Evolutionary conservation across 1,140 invertebrate species (phyloP), one percentile per base, ranked within the genome.

Genomic region (Ridgeia piscesae): DNA sequence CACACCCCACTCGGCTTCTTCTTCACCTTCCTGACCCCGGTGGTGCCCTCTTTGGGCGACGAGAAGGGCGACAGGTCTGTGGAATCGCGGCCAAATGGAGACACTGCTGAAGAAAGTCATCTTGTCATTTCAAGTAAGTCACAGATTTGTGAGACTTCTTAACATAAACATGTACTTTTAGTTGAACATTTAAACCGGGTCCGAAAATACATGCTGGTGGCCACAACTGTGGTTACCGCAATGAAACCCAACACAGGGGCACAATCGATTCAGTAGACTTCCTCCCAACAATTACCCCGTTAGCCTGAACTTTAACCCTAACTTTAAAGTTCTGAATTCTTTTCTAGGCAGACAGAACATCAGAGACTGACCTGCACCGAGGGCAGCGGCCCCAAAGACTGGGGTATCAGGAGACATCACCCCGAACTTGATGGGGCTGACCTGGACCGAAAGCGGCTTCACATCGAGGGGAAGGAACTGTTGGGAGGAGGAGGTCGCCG

Each of bases 361-460:
- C 2, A 14, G 2, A 77, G 27, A 77, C 58, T 77, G 58, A 77
- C 58, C 58, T 77, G 58, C 8, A 77, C 17, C 14, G 27, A 77
- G 58, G 58, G 17, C 58, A 0, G 58, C 58, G 11, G 58, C 58
- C 27, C 58, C 58, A 77, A 77, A 77, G 58, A 77, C 58, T 9
- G 58, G 58, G 2, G 58, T 77, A 2, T 77, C 58, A 2, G 58
- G 58, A 2, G 58, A 77, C 17, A 77, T 17, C 58, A 77, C 58
- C 2, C 58, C 58, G 27, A 77, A 77, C 58, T 77, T 77, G 58
- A 77, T 77, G 17, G 58, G 58, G 27, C 58, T 77, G 58, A 21
- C 27, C 58, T 77, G 58, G 2, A 77, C 58, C 0, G 58, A 93
- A 92, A 92, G 94, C 94, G 35, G 94, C 95, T 92, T 95, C 95